Conservation (phyloP, 2,888 invertebrate genomes). For the Lasius platythorax region DNA sequence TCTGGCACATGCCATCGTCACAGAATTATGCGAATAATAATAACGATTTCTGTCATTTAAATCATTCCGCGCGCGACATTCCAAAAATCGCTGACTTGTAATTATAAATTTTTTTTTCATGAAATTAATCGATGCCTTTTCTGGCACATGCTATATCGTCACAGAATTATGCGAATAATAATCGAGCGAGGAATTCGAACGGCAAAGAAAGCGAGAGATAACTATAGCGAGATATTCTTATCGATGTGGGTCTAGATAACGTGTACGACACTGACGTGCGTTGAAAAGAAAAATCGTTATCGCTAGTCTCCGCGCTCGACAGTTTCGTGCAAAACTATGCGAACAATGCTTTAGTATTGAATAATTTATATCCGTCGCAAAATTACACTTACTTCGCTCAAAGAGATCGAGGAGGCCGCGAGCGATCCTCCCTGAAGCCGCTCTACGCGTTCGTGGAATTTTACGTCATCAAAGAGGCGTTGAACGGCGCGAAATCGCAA, state of each 20-base stretch:
- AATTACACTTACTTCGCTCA: neutral
- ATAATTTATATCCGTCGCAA: neutral
- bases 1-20: neutral
- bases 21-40: slow-evolving; percentile 5
- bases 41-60: slow-evolving; percentile 9
- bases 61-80: neutral
- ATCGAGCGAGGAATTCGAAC: slow-evolving; percentile 8
- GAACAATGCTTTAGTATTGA: neutral
- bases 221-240: slow-evolving; percentile 56
- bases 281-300: slow-evolving; percentile 25
- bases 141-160: neutral
- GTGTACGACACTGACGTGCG: neutral
- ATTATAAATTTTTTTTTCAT: neutral
- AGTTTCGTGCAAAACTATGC: slow-evolving; percentile 10
- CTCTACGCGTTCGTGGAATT: neutral
- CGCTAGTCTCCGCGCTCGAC: neutral
- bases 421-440: neutral
- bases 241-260: slow-evolving; percentile 72
- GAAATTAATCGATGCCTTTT: neutral
- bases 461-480: neutral
- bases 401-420: neutral
- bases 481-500: slow-evolving; percentile 7
- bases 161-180: slow-evolving; percentile 4
- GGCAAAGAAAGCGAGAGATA: slow-evolving; percentile 22
- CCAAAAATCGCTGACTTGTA: neutral